phyloP scores from a whole-genome alignment of 2,888 invertebrate genomes.

The Eilema depressum region DNA sequence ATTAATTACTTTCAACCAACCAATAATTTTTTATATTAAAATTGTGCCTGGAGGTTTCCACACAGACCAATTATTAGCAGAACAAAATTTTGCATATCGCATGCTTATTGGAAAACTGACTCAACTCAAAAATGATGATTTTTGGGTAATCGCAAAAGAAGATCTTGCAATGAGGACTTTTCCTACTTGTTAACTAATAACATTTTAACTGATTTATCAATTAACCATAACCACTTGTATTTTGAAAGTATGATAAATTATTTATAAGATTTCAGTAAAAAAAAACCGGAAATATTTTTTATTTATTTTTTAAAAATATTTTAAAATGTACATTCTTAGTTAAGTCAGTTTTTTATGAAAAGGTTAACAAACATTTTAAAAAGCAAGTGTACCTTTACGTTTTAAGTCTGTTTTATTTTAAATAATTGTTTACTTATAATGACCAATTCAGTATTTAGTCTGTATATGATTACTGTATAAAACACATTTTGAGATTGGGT shows the following conservation, averaged over 20 bases:
- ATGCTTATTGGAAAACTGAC: constrained; percentile 19
- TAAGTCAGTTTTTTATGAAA: constrained; percentile 18
- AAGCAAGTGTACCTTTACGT: constrained; percentile 9
- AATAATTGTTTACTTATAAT: constrained; percentile 13
- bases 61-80: no score
- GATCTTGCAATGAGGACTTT: constrained; percentile 6
- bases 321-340: constrained; percentile 15
- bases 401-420: constrained; percentile 17
- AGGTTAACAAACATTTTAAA: constrained; percentile 13
- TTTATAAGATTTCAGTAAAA: constrained; percentile 11
- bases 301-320: constrained; percentile 12
- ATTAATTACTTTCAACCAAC: background rate
- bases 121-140: constrained; percentile 18
- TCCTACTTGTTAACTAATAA: constrained; percentile 11
- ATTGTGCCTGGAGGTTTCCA: no score
- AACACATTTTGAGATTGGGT: constrained; percentile 12
- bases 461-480: constrained; percentile 18
- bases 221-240: constrained; percentile 8
- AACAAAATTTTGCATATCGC: background rate
- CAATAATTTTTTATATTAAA: background rate
- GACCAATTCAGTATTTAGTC: constrained; percentile 19
- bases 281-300: background rate
- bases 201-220: constrained; percentile 9
- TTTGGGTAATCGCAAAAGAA: constrained; percentile 18
- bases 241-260: constrained; percentile 6